These are phyloP conservation scores for Antheraea assamensis DNA, from an alignment of 2,888 invertebrate species.

Conservation along the genomic window DNA sequence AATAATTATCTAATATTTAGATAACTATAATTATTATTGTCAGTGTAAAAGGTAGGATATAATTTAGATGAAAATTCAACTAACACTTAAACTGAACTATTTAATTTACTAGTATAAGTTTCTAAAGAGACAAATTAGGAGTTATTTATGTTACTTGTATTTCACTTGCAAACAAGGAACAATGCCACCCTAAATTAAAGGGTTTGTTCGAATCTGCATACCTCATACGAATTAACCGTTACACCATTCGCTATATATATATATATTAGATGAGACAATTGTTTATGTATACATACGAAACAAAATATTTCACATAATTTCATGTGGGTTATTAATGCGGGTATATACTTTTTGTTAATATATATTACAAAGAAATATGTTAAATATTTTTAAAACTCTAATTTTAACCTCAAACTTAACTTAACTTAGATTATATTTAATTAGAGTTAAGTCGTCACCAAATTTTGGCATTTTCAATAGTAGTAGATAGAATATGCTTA, in stretches of 20 bases:
- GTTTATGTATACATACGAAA: not conserved
- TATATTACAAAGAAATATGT: not conserved
- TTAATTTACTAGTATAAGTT: slow-evolving; percentile 11
- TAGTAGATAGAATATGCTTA: no score
- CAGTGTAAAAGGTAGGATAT: not conserved
- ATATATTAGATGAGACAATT: not conserved
- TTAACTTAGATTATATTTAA: no score
- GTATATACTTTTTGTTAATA: not conserved
- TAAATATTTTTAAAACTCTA: not conserved
- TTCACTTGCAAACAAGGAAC: slow-evolving; percentile 23
- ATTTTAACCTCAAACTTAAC: not conserved
- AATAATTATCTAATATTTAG: no score
- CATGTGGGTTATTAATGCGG: not conserved
- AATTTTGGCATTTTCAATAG: no score
- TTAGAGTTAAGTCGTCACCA: no score
- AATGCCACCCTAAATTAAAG: slow-evolving; percentile 24
- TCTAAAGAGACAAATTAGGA: slow-evolving; percentile 21
- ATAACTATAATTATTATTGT: no score
- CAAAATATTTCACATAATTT: not conserved
- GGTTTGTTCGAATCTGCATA: slow-evolving; percentile 23
- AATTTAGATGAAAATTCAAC: no score
- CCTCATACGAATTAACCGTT: slow-evolving; percentile 41
- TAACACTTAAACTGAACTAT: not conserved
- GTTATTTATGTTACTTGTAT: slow-evolving; percentile 24
- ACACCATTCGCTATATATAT: slow-evolving; percentile 37